Evolutionary conservation across 2,888 invertebrate genomes (phyloP).

Genomic region (Andricus curvator): DNA sequence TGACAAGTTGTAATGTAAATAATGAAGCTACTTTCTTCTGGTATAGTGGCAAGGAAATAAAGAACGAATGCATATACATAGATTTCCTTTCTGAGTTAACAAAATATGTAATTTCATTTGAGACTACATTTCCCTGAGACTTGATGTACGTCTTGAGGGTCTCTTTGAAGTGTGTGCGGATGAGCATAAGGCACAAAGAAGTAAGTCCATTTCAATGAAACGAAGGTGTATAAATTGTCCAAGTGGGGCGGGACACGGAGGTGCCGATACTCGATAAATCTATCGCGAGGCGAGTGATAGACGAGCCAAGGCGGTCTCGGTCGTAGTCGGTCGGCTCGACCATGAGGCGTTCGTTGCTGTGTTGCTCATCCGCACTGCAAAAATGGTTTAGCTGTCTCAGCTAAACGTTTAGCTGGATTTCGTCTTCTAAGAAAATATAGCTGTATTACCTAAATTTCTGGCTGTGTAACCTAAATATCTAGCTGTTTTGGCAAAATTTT

Average conservation of each 20-base stretch:
- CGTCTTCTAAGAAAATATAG: too few relatives aligned
- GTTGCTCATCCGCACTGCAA: conserved; percentile 45
- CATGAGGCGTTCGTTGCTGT: conserved; percentile 42
- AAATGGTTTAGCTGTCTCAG: too few relatives aligned
- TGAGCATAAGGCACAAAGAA: conserved; percentile 28
- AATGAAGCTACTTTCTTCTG: too few relatives aligned
- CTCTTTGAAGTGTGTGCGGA: conserved; percentile 35
- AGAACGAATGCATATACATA: background rate
- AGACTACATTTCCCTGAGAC: conserved; percentile 5
- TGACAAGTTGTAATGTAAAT: too few relatives aligned
- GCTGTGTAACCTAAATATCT: too few relatives aligned
- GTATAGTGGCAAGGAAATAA: background rate
- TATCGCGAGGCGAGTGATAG: conserved; percentile 70
- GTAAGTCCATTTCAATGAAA: conserved; percentile 51
- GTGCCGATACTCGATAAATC: conserved; percentile 74
- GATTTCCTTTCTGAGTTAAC: background rate
- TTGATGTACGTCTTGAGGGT: conserved; percentile 1
- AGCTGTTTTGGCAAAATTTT: too few relatives aligned
- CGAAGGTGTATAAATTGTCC: conserved; percentile 66
- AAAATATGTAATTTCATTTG: conserved; percentile 6
- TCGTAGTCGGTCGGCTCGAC: conserved; percentile 45
- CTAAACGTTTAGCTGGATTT: too few relatives aligned
- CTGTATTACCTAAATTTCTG: too few relatives aligned
- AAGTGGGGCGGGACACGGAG: conserved; percentile 62
- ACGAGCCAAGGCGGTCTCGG: conserved; percentile 62